These are phyloP conservation scores for Eristalis arbustorum DNA, from an alignment of 2,888 invertebrate species.

Conservation along the genomic window DNA sequence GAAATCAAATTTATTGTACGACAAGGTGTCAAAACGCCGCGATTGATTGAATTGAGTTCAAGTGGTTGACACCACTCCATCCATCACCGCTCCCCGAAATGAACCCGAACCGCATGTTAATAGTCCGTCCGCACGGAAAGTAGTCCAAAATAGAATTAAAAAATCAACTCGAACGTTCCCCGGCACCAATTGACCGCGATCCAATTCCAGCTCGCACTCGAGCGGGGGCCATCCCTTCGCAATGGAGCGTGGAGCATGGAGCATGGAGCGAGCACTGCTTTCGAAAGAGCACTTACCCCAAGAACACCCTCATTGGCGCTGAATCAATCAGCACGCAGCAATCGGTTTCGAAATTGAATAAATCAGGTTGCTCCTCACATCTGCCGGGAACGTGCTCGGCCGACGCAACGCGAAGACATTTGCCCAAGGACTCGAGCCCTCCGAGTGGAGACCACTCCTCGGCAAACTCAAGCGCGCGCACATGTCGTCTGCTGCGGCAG, in stretches of 20 bases:
- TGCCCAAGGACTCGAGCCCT: slow-evolving; percentile 50
- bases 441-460: not conserved
- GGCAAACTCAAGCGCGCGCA: not conserved
- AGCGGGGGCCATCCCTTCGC: not conserved
- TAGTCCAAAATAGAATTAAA: slow-evolving; percentile 65
- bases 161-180: slow-evolving; percentile 49
- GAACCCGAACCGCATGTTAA: slow-evolving; percentile 20
- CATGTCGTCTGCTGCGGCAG: not conserved
- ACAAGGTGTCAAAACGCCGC: not conserved
- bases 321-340: slow-evolving; percentile 59
- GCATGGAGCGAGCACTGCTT: not conserved
- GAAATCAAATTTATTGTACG: not conserved
- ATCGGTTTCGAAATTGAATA: slow-evolving; percentile 46
- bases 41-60: not conserved
- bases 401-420: slow-evolving; percentile 31
- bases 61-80: not conserved
- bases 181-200: slow-evolving; percentile 54
- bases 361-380: slow-evolving; percentile 60
- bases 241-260: too few species aligned
- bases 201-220: slow-evolving; percentile 5
- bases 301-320: slow-evolving; percentile 44
- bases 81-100: not conserved
- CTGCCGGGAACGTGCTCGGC: slow-evolving; percentile 7
- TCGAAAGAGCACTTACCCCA: slow-evolving; percentile 35
- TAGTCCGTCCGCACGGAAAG: slow-evolving; percentile 23